Conservation (phyloP, 2,888 invertebrate genomes). For the Pristionchus arcanus region DNA sequence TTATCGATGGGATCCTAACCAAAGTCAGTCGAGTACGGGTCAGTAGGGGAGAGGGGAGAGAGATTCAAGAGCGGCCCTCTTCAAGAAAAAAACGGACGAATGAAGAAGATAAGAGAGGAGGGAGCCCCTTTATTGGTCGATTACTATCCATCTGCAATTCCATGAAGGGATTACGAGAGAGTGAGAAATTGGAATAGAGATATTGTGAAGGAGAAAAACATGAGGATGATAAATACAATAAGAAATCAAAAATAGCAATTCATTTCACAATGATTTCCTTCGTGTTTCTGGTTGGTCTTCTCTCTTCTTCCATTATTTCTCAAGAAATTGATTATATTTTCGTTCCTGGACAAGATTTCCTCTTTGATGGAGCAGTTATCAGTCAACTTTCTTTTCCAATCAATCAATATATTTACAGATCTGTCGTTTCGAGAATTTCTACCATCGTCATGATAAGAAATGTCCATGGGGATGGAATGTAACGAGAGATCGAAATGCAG, state of each 20-base stretch:
- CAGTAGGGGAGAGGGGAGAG: slow-evolving; percentile 1
- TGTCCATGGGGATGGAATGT: slow-evolving; percentile 30
- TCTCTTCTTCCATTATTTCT: background rate
- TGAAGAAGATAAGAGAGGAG: background rate
- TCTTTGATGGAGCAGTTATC: background rate
- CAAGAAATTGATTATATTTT: background rate
- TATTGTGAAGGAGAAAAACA: background rate
- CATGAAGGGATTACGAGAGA: background rate
- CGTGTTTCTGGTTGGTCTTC: background rate
- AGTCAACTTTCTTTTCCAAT: background rate
- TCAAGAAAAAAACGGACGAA: slow-evolving; percentile 7
- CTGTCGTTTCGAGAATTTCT: slow-evolving; percentile 34
- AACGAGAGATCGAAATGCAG: background rate
- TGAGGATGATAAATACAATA: no score
- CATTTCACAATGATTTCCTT: slow-evolving; percentile 5
- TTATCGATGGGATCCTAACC: background rate
- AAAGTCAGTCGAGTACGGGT: slow-evolving; percentile 22
- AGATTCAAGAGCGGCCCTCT: background rate
- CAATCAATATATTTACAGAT: background rate
- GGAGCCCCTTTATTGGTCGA: background rate
- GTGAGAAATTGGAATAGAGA: background rate
- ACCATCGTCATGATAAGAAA: background rate
- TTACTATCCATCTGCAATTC: background rate
- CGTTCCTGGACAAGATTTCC: slow-evolving; percentile 19
- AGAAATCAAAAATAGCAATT: background rate